These are phyloP conservation scores for Acromyrmex echinatior DNA, from an alignment of 1,140 invertebrate species.

Conservation along the genomic window DNA sequence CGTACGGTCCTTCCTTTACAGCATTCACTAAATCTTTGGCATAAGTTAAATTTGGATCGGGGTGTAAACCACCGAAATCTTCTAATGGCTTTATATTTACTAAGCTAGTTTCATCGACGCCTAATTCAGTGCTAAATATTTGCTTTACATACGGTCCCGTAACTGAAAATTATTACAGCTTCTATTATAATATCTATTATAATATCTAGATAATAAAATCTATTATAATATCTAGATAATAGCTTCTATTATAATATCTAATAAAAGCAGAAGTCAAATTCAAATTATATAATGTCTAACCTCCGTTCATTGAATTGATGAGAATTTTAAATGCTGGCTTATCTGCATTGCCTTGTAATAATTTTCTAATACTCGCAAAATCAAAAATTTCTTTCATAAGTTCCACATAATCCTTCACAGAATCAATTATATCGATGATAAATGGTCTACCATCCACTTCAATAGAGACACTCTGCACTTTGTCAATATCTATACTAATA, in stretches of 20 bases:
- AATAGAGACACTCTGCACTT: conserved; percentile 86
- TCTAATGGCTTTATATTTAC: conserved; percentile 93
- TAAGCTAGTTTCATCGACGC: conserved; percentile 90
- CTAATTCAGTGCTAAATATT: conserved; percentile 96
- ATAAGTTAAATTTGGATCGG: conserved; percentile 99
- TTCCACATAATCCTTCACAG: conserved; percentile 95
- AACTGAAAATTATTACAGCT: conserved; percentile 88
- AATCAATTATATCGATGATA: conserved; percentile 96
- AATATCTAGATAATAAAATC: too few relatives aligned
- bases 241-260: conserved; percentile 34
- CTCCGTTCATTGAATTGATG: conserved; percentile 98
- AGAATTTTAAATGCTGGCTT: conserved; percentile 93
- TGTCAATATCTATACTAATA: conserved; percentile 92
- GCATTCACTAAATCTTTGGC: conserved; percentile 94
- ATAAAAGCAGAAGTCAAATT: conserved; percentile 36
- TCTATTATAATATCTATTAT: conserved; percentile 34
- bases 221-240: conserved; percentile 42
- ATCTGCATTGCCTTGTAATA: conserved; percentile 90
- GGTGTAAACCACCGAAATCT: conserved; percentile 99
- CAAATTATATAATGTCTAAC: conserved; percentile 85
- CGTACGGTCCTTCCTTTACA: conserved; percentile 93
- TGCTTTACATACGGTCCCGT: conserved; percentile 98
- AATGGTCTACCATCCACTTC: conserved; percentile 92
- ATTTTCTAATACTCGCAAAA: conserved; percentile 92
- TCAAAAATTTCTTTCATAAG: conserved; percentile 99